A percentile compares a stretch with the other conserved stretches of the same genome.
phyloP scores from a whole-genome alignment of 1,140 invertebrate genomes.

The Zaprionus inermis region DNA sequence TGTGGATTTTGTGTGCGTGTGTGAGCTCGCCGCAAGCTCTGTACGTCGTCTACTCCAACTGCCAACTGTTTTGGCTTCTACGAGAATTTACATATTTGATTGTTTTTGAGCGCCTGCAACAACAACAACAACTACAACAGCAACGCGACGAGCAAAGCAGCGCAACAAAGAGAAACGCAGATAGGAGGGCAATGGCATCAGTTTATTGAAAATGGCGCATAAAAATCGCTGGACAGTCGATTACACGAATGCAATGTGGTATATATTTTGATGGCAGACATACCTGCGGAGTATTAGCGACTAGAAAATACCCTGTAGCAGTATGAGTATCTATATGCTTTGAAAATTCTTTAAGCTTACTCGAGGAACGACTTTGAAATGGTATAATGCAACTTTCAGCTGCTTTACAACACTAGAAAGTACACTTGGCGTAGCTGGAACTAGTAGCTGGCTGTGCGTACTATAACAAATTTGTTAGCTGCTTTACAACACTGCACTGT shows the following conservation, averaged over 20 bases:
- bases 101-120: conserved; percentile 68
- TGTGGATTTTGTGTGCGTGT: conserved; percentile 56
- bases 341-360: too few relatives aligned
- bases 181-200: conserved; percentile 37
- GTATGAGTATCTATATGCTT: not conserved
- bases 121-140: conserved; percentile 31
- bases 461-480: not conserved
- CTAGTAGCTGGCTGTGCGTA: too few relatives aligned
- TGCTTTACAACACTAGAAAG: too few relatives aligned
- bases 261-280: conserved; percentile 27
- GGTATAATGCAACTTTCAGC: too few relatives aligned
- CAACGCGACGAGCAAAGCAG: not conserved
- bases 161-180: conserved; percentile 10
- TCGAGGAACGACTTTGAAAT: too few relatives aligned
- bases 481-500: not conserved
- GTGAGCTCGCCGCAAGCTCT: conserved; percentile 31
- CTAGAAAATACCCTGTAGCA: not conserved
- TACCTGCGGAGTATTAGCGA: not conserved
- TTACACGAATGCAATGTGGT: conserved; percentile 43
- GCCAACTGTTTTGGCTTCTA: conserved; percentile 25
- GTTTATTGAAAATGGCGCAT: conserved; percentile 75
- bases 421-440: too few relatives aligned
- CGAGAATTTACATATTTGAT: conserved; percentile 78
- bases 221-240: conserved; percentile 58
- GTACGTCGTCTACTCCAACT: conserved; percentile 2